phyloP scores from a whole-genome alignment of 1,140 invertebrate species.

The Macrobrachium rosenbergii region DNA sequence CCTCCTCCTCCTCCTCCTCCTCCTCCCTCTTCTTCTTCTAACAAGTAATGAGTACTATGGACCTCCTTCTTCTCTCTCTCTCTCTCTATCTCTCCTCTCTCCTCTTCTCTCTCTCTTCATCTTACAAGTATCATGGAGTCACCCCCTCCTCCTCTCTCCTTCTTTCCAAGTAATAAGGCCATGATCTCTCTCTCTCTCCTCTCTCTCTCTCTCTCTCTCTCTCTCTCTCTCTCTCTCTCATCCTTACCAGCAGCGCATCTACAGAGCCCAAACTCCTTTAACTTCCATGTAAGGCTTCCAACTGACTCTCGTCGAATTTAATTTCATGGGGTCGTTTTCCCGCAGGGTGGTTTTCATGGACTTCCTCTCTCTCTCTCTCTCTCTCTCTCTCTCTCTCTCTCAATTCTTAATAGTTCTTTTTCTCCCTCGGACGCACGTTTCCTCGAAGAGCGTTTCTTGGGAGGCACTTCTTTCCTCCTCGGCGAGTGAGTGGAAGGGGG shows the following conservation, averaged over 20 bases:
- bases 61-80: neutral
- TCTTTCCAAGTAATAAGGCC: too few relatives aligned
- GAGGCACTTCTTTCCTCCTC: neutral
- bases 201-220: conserved; percentile 32
- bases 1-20: neutral
- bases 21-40: neutral
- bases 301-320: too few relatives aligned
- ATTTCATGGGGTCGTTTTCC: too few relatives aligned
- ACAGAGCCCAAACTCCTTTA: too few relatives aligned
- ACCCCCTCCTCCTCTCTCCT: too few relatives aligned
- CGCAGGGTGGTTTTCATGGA: too few relatives aligned
- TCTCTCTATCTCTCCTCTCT: conserved; percentile 1
- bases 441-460: neutral
- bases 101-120: neutral
- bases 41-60: too few relatives aligned
- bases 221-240: conserved; percentile 29
- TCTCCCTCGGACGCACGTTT: neutral
- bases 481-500: neutral
- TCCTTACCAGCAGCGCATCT: neutral
- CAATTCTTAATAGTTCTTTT: neutral
- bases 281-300: too few relatives aligned
- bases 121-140: neutral
- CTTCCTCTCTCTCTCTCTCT: too few relatives aligned
- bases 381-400: conserved; percentile 18
- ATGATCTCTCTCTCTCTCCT: conserved; percentile 32